These are phyloP conservation scores for Plectrocnemia conspersa DNA, from an alignment of 1,140 invertebrate species.

Conservation along the genomic window DNA sequence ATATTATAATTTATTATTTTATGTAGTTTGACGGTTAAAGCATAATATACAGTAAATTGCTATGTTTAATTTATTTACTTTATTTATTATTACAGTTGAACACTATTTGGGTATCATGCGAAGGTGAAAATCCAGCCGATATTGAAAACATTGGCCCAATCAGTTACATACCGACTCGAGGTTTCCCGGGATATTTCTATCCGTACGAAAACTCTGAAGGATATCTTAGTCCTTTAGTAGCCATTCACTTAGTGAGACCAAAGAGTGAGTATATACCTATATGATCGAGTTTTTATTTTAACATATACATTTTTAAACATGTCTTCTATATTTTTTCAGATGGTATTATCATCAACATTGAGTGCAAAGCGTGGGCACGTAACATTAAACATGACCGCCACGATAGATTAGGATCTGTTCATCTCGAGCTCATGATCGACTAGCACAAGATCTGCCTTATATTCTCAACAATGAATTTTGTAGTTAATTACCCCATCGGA, in stretches of 20 bases:
- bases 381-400: constrained; percentile 77
- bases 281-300: neutral
- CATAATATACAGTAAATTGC: neutral
- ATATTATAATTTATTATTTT: neutral
- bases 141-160: constrained; percentile 81
- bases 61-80: constrained; percentile 8
- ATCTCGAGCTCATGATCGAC: constrained; percentile 86
- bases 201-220: constrained; percentile 76
- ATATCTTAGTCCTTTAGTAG: constrained; percentile 83
- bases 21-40: neutral
- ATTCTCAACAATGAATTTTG: neutral
- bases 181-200: constrained; percentile 79
- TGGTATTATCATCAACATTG: constrained; percentile 82
- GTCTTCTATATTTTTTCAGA: constrained; percentile 58
- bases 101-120: constrained; percentile 82
- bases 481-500: constrained; percentile 18
- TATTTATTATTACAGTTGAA: constrained; percentile 53
- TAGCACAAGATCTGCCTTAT: constrained; percentile 47
- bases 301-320: neutral
- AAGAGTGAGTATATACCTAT: constrained; percentile 57
- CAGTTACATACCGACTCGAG: constrained; percentile 64
- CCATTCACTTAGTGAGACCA: constrained; percentile 76
- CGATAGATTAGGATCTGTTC: constrained; percentile 77
- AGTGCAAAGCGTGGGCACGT: constrained; percentile 85
- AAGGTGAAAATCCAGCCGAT: constrained; percentile 85